Evolutionary conservation across 2,797 vertebrate genomes (phyloP), one percentile per base, ranked within the genome.

Genomic region (Eutrigla gurnardus): DNA sequence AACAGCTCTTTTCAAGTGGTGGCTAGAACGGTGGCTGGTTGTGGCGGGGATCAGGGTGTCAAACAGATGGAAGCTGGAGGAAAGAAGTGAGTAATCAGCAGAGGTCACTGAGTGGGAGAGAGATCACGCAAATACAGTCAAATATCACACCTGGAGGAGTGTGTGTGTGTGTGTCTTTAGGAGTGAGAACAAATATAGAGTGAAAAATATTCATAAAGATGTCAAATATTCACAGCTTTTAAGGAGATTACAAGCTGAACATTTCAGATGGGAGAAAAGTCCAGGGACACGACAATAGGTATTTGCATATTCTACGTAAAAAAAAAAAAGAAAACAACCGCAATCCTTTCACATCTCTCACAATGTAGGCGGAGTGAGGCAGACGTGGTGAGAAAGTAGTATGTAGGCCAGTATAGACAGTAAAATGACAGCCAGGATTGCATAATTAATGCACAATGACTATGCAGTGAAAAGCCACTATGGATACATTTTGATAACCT

Each of bases 1-100:
- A 76, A 13, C 37, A 40, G 33, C 53, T 69, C 42, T 58, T 60
- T 74, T 77, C 17, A 76, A 54, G 70, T 74, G 70, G 70, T 65
- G 65, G 40, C 18, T 17, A 37, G 15, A 47, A 57, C 65, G 40
- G 78, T 67, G 78, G 58, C 15, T 53, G 4, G 42, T 7, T 70
- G 43, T 45, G 40, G 68, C 60, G 33, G 40, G 55, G 42, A 70
- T 53, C 8, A 33, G 35, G 62, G 68, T 71, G 76, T 63, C 47
- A 76, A 66, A 72, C 57, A 58, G 62, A 79, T 52, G 63, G 59
- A 61, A 65, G 47, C 25, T 49, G 17, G 45, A 45, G 70, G 75
- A 60, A 63, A 57, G 65, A 46, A 50, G 58, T 72, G 65, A 90
- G 54, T 81, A 83, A 82, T 74, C 58, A 53, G 45, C n/a, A 25